Conservation (phyloP, 2,888 invertebrate species). For the Coelinius sp. region DNA sequence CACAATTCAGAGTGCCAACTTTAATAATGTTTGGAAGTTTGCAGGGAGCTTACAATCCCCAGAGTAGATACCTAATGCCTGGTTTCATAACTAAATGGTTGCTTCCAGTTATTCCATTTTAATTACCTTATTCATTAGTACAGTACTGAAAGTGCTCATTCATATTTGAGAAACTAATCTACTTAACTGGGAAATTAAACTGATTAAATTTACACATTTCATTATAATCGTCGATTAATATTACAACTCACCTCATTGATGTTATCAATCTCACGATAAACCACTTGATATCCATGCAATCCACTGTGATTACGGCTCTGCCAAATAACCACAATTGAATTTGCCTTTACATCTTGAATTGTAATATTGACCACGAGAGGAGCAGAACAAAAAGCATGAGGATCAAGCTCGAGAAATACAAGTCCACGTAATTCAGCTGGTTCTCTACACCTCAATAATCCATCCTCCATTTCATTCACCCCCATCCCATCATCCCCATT, state of each 20-base stretch:
- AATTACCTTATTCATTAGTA: background rate
- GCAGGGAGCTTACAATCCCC: background rate
- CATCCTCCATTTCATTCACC: constrained; percentile 62
- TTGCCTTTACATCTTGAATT: constrained; percentile 91
- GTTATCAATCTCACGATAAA: constrained; percentile 82
- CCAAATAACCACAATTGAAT: constrained; percentile 91
- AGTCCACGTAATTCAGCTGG: constrained; percentile 84
- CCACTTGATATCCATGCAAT: constrained; percentile 88
- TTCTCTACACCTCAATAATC: constrained; percentile 82
- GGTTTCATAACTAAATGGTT: constrained; percentile 8
- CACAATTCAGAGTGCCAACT: background rate
- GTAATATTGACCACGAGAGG: constrained; percentile 88
- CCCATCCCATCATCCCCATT: constrained; percentile 46
- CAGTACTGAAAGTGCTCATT: background rate
- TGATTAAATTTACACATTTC: too few species aligned
- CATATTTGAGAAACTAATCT: constrained; percentile 8
- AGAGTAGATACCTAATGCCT: background rate
- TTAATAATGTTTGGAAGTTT: background rate
- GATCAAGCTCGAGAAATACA: constrained; percentile 83
- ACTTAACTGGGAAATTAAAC: background rate
- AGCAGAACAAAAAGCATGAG: constrained; percentile 87
- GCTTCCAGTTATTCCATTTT: background rate
- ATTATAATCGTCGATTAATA: too few species aligned
- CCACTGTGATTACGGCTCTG: constrained; percentile 91
- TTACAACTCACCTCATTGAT: constrained; percentile 72